phyloP scores from a whole-genome alignment of 2,797 vertebrate species.

The Coranthus polyacanthus region DNA sequence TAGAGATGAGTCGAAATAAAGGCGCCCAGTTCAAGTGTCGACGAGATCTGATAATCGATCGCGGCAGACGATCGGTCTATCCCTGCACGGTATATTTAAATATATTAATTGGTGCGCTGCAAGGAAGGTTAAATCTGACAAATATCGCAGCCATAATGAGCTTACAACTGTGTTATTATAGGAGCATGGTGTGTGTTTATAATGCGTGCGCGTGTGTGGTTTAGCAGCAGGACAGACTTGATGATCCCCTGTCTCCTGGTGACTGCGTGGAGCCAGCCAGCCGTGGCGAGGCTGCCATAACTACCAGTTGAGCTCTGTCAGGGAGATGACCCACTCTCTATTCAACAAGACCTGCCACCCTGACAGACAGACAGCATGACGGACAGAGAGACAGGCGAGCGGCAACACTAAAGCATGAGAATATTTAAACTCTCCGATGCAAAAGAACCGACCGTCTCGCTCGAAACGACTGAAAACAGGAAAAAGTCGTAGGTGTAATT shows the following conservation, averaged over 20 bases:
- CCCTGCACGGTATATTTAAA: neutral
- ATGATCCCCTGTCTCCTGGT: slow-evolving; percentile 79
- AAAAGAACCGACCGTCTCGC: slow-evolving; percentile 39
- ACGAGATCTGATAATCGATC: no score
- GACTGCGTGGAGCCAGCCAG: slow-evolving; percentile 78
- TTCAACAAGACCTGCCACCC: slow-evolving; percentile 76
- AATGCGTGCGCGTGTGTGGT: slow-evolving; percentile 29
- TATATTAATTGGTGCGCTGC: neutral
- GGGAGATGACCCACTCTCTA: slow-evolving; percentile 78
- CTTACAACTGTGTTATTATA: slow-evolving; percentile 43
- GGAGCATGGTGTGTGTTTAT: slow-evolving; percentile 50
- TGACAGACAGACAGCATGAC: slow-evolving; percentile 67
- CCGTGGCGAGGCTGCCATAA: slow-evolving; percentile 81
- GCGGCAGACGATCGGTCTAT: no score
- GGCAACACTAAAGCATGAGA: slow-evolving; percentile 66
- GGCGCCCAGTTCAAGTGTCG: no score
- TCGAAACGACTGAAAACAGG: slow-evolving; percentile 54
- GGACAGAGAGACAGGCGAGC: slow-evolving; percentile 57
- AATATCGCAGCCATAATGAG: slow-evolving; percentile 30
- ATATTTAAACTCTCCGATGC: slow-evolving; percentile 63
- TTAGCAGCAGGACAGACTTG: slow-evolving; percentile 69
- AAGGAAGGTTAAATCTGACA: slow-evolving; percentile 19
- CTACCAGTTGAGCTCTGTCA: slow-evolving; percentile 84
- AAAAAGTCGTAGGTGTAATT: slow-evolving; percentile 77
- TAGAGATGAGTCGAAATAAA: no score